Conservation (phyloP, 2,113 vertebrate species). For the Falco punctatus region DNA sequence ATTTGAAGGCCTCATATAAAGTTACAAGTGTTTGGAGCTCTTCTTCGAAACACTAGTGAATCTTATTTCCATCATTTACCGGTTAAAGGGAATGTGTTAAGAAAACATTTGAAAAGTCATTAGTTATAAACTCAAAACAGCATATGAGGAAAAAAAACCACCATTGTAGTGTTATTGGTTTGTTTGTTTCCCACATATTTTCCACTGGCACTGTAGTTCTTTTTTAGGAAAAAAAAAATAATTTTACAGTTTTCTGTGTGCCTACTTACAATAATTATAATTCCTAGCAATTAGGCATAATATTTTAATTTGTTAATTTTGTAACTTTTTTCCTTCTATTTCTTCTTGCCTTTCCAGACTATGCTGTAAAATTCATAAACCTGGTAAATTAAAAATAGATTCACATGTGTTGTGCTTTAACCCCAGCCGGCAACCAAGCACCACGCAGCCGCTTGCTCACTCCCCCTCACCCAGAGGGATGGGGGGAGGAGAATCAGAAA, state of each 20-base stretch:
- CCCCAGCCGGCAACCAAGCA: too few species aligned
- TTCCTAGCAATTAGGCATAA: not conserved
- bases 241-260: not conserved
- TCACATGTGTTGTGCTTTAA: not conserved
- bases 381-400: not conserved
- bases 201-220: not conserved
- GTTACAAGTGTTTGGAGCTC: not conserved
- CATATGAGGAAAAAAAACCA: not conserved
- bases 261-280: not conserved
- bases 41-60: not conserved
- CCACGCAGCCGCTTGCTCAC: too few species aligned
- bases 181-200: constrained; percentile 5
- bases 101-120: not conserved
- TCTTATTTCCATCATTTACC: not conserved
- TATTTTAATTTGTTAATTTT: not conserved
- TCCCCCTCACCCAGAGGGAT: too few species aligned
- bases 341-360: not conserved
- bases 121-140: not conserved
- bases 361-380: not conserved
- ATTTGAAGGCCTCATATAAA: not conserved
- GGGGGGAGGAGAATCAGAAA: too few species aligned
- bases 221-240: not conserved
- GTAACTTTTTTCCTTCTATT: not conserved
- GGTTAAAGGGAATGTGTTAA: not conserved
- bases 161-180: not conserved